Percentiles rank a stretch among this genome's conserved stretches.
Evolutionary conservation across 2,797 vertebrate genomes (phyloP).

Genomic region (Hirundo rustica): DNA sequence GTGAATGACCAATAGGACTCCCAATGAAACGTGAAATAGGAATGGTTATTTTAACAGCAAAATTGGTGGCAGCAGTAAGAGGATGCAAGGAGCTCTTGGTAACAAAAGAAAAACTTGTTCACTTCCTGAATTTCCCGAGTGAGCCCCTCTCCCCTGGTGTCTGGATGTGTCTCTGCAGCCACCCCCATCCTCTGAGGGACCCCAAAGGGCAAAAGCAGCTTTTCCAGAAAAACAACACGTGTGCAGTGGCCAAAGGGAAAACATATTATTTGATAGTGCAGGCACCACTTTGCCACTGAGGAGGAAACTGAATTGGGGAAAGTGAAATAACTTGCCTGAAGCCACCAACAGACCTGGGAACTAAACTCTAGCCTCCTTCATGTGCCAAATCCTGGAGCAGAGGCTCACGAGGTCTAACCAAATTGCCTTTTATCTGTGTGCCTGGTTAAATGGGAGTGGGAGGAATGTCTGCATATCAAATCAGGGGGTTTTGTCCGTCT

Average conservation of each 20-base stretch:
- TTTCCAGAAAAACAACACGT: neutral
- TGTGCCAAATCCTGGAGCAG: slow-evolving; percentile 39
- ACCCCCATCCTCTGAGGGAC: rapidly evolving
- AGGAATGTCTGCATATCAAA: slow-evolving; percentile 36
- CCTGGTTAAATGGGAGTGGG: slow-evolving; percentile 17
- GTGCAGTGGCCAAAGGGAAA: neutral
- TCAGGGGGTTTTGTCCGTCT: slow-evolving; percentile 1
- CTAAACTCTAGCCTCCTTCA: slow-evolving; percentile 11
- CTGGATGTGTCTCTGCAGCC: neutral
- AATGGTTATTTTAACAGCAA: neutral
- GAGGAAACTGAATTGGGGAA: neutral
- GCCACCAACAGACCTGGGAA: slow-evolving; percentile 9
- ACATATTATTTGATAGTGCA: neutral
- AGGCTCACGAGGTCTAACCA: slow-evolving; percentile 40
- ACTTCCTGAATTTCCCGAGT: rapidly evolving
- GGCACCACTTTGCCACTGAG: neutral
- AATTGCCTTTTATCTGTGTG: slow-evolving; percentile 30
- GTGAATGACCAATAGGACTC: neutral
- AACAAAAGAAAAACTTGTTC: neutral
- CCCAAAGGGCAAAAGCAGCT: neutral
- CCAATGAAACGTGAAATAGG: neutral
- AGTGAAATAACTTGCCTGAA: slow-evolving; percentile 30
- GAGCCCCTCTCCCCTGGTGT: neutral
- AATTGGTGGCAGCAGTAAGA: neutral
- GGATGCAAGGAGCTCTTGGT: neutral